phyloP scores from a whole-genome alignment of 2,888 invertebrate species.

The Calameuta pallipes region DNA sequence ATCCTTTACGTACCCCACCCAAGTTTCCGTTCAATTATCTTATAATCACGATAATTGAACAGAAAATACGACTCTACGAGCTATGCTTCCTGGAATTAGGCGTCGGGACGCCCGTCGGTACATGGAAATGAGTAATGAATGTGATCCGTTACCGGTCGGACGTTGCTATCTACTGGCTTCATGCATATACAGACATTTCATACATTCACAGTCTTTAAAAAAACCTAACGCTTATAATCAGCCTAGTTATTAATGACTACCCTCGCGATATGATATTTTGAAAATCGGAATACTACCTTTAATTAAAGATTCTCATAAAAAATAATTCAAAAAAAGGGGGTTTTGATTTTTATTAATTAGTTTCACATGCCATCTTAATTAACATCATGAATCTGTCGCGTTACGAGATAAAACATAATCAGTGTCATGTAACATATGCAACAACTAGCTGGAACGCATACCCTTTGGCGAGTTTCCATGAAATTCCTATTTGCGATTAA shows the following conservation, averaged over 20 bases:
- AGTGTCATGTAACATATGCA: background rate
- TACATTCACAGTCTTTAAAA: too few species aligned
- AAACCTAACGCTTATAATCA: too few species aligned
- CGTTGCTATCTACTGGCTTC: too few species aligned
- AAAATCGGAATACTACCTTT: background rate
- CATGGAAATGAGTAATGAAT: too few species aligned
- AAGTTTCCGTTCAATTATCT: constrained; percentile 35
- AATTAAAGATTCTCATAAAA: background rate
- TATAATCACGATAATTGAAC: constrained; percentile 36
- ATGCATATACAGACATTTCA: too few species aligned
- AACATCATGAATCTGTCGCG: background rate
- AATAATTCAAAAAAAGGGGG: too few species aligned
- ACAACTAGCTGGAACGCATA: background rate
- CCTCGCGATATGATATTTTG: too few species aligned
- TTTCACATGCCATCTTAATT: too few species aligned
- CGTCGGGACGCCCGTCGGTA: background rate
- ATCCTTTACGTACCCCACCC: background rate
- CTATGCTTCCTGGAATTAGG: constrained; percentile 34
- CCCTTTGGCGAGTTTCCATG: background rate
- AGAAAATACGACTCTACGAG: constrained; percentile 21
- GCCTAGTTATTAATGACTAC: too few species aligned
- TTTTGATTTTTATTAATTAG: too few species aligned
- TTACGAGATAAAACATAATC: background rate
- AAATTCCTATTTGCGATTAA: background rate
- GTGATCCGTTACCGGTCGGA: too few species aligned